Base-by-base conservation (phyloP, 2,888 invertebrate species). In the Antheraea yamamai region DNA sequence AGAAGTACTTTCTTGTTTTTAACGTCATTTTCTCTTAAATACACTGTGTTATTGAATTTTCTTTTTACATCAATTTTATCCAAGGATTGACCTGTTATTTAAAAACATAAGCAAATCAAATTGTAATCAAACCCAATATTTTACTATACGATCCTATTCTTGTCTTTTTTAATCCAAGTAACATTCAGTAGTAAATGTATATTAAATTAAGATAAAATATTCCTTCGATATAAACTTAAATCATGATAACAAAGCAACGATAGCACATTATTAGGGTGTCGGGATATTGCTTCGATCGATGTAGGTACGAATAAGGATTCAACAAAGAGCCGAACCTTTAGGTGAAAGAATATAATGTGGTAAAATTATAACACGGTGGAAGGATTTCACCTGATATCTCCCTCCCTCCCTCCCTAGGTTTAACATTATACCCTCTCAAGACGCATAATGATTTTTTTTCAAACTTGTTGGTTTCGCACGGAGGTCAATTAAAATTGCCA, bases 1-100 rank as follows among this genome's bases (percentile, higher is more conserved):
- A 87, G 61, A 10, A 86, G 74, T n/a, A 83, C 61, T 73, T 82
- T 84, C 74, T 83, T 85, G 23, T 75, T 81, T 73, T 75, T 64
- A 6, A 47, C 14, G 10, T 61, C 64, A 52, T 72, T 74, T 52
- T 72, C 71, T n/a, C 52, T 39, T 39, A 58, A 72, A 64, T 72
- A 51, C 10, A 71, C 64, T 18, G 71, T 55, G 3, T 23, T 75
- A 66, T 79, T 76, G 61, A 64, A 73, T 82, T 82, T 80, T 79
- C 76, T 61, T 68, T 79, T 68, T 75, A 30, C 30, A 77, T 74
- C 52, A 47, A 70, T 18, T 75, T 76, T 73, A 58, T 74, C 58
- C 4, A 74, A 30, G 2, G 18, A 73, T 55, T 77, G 77, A 72
- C 72, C 76, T 76, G 71, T 2, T 23, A 68, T 64, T 66, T 73